A percentile compares a stretch with the other conserved stretches of the same genome.
These are phyloP conservation scores for Strigamia transsilvanica DNA, from an alignment of 2,888 invertebrate species.

Conservation along the genomic window DNA sequence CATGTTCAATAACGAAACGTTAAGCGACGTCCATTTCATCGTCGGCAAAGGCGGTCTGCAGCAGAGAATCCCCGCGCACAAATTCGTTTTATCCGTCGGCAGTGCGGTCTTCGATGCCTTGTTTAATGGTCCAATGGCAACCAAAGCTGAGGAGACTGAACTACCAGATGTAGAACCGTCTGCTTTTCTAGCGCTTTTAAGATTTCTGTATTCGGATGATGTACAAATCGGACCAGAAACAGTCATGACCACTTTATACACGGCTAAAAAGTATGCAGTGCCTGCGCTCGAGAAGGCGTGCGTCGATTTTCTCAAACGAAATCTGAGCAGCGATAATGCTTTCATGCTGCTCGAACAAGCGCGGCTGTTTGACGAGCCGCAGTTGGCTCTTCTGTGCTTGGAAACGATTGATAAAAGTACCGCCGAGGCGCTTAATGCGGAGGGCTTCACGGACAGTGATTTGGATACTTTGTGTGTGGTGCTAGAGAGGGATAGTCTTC, in stretches of 20 bases:
- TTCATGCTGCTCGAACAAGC: conserved; percentile 81
- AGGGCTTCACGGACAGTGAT: conserved; percentile 83
- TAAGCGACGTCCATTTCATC: conserved; percentile 79
- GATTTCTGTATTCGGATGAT: conserved; percentile 78
- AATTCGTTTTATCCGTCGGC: conserved; percentile 79
- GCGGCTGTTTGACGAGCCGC: conserved; percentile 81
- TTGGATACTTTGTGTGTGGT: conserved; percentile 79
- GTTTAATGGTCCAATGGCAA: conserved; percentile 80
- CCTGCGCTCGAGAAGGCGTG: conserved; percentile 83
- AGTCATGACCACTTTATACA: conserved; percentile 85
- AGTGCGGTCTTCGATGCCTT: conserved; percentile 87
- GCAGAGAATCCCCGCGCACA: conserved; percentile 80
- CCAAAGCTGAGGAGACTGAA: conserved; percentile 76
- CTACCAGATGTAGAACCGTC: conserved; percentile 84
- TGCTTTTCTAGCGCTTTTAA: conserved; percentile 78
- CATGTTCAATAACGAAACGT: conserved; percentile 72
- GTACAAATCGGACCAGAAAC: conserved; percentile 84
- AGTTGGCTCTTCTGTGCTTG: conserved; percentile 80
- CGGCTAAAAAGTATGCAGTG: conserved; percentile 87
- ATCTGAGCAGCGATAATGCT: conserved; percentile 82
- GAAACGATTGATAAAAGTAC: conserved; percentile 86
- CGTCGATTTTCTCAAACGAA: conserved; percentile 78
- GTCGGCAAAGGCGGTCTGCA: conserved; percentile 76
- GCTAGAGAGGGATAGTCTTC: conserved; percentile 78
- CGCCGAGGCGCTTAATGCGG: conserved; percentile 78